Percentiles rank a stretch among this genome's conserved stretches.
Conservation (phyloP, 2,888 invertebrate species). For the Rhagophthalmus giganteus region DNA sequence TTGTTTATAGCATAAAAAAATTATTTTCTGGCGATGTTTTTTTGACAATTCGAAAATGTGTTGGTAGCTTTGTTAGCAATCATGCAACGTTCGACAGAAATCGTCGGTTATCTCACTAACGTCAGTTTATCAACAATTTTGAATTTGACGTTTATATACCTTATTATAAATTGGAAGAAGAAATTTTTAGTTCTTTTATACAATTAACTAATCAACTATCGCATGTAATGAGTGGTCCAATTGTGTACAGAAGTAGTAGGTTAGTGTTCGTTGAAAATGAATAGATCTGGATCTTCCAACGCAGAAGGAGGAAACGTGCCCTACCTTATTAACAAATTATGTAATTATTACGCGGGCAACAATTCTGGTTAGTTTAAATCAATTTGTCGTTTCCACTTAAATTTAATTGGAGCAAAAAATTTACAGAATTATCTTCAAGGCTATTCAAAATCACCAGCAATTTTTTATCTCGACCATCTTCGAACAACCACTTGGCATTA, state of each 20-base stretch:
- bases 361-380: conserved; percentile 36
- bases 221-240: too few species aligned
- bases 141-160: conserved; percentile 17
- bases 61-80: background rate
- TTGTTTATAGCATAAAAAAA: too few species aligned
- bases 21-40: too few species aligned
- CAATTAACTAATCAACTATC: too few species aligned
- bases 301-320: conserved; percentile 30
- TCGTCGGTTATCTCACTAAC: conserved; percentile 5
- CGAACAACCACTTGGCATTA: conserved; percentile 41
- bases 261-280: conserved; percentile 23
- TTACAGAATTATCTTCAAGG: conserved; percentile 42
- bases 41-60: too few species aligned
- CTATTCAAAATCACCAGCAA: conserved; percentile 42
- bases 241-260: background rate
- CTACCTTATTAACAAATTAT: conserved; percentile 43
- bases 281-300: conserved; percentile 26
- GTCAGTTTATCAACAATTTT: conserved; percentile 22
- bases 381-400: background rate
- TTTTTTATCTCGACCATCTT: conserved; percentile 40
- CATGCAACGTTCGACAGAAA: too few species aligned
- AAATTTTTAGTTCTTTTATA: conserved; percentile 13
- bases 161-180: conserved; percentile 1
- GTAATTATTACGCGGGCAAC: conserved; percentile 47
- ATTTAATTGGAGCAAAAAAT: conserved; percentile 5